These are phyloP conservation scores for Sipha maydis DNA, from an alignment of 2,888 invertebrate genomes.

Conservation along the genomic window DNA sequence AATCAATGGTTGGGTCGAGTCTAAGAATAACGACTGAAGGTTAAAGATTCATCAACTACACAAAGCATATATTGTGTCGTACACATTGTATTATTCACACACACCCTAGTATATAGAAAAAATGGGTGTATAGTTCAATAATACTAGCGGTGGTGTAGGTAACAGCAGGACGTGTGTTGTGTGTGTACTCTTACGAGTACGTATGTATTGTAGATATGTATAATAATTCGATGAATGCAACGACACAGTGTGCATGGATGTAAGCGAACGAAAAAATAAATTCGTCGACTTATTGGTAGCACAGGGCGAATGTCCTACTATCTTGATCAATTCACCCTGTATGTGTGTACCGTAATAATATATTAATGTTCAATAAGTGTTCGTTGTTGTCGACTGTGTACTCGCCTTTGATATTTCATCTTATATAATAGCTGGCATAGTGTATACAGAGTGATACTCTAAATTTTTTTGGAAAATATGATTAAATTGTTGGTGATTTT, in stretches of 20 bases:
- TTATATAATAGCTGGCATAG: not conserved
- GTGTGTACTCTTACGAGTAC: not conserved
- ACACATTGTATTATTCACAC: too few relatives aligned
- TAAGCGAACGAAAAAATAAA: not conserved
- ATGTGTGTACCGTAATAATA: not conserved
- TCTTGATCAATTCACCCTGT: not conserved
- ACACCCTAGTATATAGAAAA: too few relatives aligned
- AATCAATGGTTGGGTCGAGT: not conserved
- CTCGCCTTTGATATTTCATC: not conserved
- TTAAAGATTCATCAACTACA: not conserved
- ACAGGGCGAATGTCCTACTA: not conserved
- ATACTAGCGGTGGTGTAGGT: too few relatives aligned
- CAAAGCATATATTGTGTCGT: too few relatives aligned
- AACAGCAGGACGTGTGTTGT: not conserved
- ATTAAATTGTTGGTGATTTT: too few relatives aligned
- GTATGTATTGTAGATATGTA: not conserved
- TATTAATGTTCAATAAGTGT: not conserved
- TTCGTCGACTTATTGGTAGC: not conserved
- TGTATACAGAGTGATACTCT: not conserved
- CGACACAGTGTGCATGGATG: not conserved
- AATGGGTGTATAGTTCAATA: too few relatives aligned
- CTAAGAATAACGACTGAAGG: slow-evolving; percentile 21
- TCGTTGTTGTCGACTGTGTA: not conserved
- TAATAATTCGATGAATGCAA: not conserved
- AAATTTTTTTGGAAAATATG: too few relatives aligned